These are phyloP conservation scores for Aporophyla lueneburgensis DNA, from an alignment of 2,888 invertebrate genomes.

Conservation along the genomic window DNA sequence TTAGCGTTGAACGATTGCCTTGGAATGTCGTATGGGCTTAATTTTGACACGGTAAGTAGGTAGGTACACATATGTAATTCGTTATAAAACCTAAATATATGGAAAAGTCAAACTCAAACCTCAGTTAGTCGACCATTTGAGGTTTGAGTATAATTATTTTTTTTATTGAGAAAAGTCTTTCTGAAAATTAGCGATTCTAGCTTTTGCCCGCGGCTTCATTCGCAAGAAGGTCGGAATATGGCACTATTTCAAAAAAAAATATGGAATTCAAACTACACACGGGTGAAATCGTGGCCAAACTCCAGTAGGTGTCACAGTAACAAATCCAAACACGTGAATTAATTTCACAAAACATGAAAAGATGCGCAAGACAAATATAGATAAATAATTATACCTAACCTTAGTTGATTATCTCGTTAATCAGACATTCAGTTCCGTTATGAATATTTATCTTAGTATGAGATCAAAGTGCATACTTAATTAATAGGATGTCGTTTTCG, in stretches of 20 bases:
- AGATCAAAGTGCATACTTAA: constrained; percentile 5
- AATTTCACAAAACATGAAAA: not conserved
- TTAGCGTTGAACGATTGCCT: not conserved
- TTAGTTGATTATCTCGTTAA: not conserved
- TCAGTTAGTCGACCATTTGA: not conserved
- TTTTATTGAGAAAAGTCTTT: not conserved
- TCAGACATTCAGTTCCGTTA: not conserved
- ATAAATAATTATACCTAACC: not conserved
- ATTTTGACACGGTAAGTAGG: not conserved
- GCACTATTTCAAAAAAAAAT: not conserved
- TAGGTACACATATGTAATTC: too few species aligned
- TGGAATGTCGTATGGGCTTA: not conserved
- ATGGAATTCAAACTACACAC: not conserved
- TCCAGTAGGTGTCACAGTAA: not conserved
- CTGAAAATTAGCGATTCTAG: not conserved
- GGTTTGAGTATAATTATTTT: too few species aligned
- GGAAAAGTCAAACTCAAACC: not conserved
- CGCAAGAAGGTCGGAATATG: not conserved
- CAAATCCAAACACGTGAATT: not conserved
- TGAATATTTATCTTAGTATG: not conserved
- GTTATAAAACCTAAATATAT: not conserved
- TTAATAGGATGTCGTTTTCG: constrained; percentile 37
- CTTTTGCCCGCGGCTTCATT: not conserved
- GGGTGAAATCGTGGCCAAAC: not conserved
- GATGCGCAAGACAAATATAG: not conserved